phyloP scores from a whole-genome alignment of 2,888 invertebrate species.

The Apeira syringaria region DNA sequence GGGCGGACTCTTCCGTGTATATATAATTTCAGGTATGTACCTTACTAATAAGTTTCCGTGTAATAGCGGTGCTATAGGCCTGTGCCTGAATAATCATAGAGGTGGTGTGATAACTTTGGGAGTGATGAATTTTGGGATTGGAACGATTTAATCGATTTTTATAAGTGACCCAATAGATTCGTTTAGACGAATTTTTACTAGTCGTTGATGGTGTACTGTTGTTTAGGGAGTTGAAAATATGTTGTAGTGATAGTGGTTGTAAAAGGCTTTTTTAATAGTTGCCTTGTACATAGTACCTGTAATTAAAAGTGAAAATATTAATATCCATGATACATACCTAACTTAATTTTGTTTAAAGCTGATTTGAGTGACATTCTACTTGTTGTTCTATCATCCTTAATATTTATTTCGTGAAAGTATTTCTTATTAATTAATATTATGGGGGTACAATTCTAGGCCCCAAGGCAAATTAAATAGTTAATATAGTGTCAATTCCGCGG shows the following conservation, averaged over 20 bases:
- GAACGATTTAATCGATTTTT: slow-evolving; percentile 13
- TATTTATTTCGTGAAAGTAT: too few relatives aligned
- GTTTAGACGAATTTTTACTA: slow-evolving; percentile 33
- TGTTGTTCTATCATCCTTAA: too few relatives aligned
- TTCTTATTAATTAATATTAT: too few relatives aligned
- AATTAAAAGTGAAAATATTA: too few relatives aligned
- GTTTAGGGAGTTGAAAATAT: slow-evolving; percentile 15
- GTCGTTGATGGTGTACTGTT: slow-evolving; percentile 24
- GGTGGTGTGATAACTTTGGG: background rate
- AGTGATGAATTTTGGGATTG: background rate
- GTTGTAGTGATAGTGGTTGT: slow-evolving; percentile 4
- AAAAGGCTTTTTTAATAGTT: slow-evolving; percentile 5
- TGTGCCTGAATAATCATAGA: slow-evolving; percentile 36
- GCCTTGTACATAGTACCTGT: slow-evolving; percentile 4
- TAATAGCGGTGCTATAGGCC: slow-evolving; percentile 57
- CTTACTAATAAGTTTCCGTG: slow-evolving; percentile 33
- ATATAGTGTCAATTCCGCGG: too few relatives aligned
- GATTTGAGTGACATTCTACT: background rate
- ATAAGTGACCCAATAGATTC: slow-evolving; percentile 10
- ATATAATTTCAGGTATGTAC: background rate
- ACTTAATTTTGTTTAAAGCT: too few relatives aligned
- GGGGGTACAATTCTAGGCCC: too few relatives aligned
- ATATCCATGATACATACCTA: too few relatives aligned
- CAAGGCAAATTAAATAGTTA: too few relatives aligned
- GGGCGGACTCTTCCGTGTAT: background rate